Evolutionary conservation across 2,888 invertebrate species (phyloP).

Genomic region (Junonia oenone): DNA sequence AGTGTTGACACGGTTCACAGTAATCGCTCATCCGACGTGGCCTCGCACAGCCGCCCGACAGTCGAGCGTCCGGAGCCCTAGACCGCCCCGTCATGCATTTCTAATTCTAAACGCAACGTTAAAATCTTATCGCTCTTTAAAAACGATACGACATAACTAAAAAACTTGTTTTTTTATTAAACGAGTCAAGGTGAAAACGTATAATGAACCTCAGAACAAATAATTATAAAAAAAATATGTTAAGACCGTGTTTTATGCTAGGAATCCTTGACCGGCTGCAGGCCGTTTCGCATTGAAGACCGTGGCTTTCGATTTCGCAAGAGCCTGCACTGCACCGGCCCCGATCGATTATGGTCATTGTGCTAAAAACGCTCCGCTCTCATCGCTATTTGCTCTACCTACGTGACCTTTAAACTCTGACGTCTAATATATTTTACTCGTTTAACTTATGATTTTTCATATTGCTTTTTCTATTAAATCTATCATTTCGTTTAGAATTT

Average conservation of each 20-base stretch:
- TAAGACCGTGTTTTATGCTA: conserved; percentile 13
- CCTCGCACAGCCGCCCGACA: conserved; percentile 46
- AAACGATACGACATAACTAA: conserved; percentile 8
- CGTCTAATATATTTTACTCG: neutral
- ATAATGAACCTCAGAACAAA: neutral
- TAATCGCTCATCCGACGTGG: conserved; percentile 64
- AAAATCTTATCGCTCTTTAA: neutral
- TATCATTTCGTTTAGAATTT: neutral
- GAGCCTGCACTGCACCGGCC: conserved; percentile 45
- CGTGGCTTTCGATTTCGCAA: conserved; percentile 62
- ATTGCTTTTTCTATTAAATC: no score
- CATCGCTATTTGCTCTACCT: conserved; percentile 42
- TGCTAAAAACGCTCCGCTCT: conserved; percentile 56
- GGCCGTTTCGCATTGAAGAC: conserved; percentile 51
- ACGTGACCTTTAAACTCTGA: conserved; percentile 39
- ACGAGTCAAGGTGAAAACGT: neutral
- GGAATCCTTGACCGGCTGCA: conserved; percentile 52
- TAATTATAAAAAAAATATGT: conserved; percentile 1
- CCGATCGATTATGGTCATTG: conserved; percentile 63
- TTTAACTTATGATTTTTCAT: no score
- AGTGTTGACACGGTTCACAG: conserved; percentile 64
- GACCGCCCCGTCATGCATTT: conserved; percentile 1
- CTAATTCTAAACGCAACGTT: neutral
- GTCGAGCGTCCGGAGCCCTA: conserved; percentile 4
- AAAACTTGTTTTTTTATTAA: neutral